These are phyloP conservation scores for Diorhabda elongata DNA, from an alignment of 1,140 invertebrate genomes.

Conservation along the genomic window DNA sequence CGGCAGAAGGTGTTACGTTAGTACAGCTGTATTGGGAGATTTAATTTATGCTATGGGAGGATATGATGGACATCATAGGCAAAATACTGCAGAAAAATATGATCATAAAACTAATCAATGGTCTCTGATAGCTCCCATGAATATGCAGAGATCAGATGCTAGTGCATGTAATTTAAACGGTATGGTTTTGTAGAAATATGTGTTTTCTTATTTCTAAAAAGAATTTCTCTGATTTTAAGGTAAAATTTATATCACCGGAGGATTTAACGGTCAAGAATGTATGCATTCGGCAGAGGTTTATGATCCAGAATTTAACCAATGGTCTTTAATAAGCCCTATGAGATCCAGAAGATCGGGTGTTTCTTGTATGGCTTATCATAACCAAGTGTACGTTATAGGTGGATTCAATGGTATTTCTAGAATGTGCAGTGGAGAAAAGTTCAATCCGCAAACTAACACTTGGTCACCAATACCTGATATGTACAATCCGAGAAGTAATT, in stretches of 20 bases:
- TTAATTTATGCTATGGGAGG: slow-evolving; percentile 73
- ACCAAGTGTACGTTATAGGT: slow-evolving; percentile 70
- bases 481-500: slow-evolving; percentile 81
- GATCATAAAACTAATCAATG: slow-evolving; percentile 64
- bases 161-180: slow-evolving; percentile 61
- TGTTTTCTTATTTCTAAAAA: too few relatives aligned
- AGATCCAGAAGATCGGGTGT: slow-evolving; percentile 72
- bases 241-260: slow-evolving; percentile 79
- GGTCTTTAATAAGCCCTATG: slow-evolving; percentile 81
- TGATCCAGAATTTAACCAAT: slow-evolving; percentile 76
- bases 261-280: slow-evolving; percentile 87
- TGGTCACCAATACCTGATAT: slow-evolving; percentile 67
- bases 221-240: slow-evolving; percentile 45
- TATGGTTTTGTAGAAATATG: slow-evolving; percentile 16
- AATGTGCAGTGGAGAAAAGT: slow-evolving; percentile 66
- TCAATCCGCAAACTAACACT: slow-evolving; percentile 66
- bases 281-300: slow-evolving; percentile 82
- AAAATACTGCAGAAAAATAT: slow-evolving; percentile 72
- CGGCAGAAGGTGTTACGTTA: slow-evolving; percentile 62
- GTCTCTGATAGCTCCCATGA: slow-evolving; percentile 61
- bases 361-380: slow-evolving; percentile 66
- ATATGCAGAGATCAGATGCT: slow-evolving; percentile 65
- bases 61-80: slow-evolving; percentile 67
- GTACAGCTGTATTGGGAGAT: slow-evolving; percentile 58
- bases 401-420: slow-evolving; percentile 73